Conservation (phyloP, 2,797 vertebrate genomes). For the Prunella strophiata region DNA sequence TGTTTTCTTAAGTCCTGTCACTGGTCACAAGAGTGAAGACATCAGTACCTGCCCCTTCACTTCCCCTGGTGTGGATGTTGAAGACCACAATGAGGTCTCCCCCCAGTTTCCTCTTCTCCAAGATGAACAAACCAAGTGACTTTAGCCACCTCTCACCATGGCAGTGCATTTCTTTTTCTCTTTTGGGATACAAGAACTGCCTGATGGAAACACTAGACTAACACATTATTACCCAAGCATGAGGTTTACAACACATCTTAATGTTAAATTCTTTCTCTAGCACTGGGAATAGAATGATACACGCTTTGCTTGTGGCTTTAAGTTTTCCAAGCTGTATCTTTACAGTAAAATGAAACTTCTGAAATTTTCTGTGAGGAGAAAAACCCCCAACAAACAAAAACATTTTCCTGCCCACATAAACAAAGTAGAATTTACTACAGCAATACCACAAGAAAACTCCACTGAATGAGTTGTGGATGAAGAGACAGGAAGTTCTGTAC, state of each 20-base stretch:
- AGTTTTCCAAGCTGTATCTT: neutral
- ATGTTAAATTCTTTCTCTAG: neutral
- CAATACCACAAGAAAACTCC: neutral
- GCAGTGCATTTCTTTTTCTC: neutral
- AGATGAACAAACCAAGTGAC: neutral
- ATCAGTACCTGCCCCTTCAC: neutral
- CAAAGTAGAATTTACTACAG: neutral
- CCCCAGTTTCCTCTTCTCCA: neutral
- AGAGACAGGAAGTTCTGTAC: neutral
- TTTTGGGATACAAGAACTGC: neutral
- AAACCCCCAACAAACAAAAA: neutral
- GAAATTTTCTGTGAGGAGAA: neutral
- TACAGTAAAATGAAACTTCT: neutral
- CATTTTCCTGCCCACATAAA: neutral
- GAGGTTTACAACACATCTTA: neutral
- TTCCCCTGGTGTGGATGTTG: accelerated
- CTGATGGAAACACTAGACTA: neutral
- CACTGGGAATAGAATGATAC: neutral
- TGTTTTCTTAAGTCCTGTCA: neutral
- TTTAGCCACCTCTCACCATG: neutral
- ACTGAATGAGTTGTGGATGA: neutral
- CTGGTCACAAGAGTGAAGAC: neutral
- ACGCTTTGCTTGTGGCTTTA: neutral
- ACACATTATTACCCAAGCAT: neutral
- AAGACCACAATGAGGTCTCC: neutral